Conservation (phyloP, 2,888 invertebrate genomes). For the Apodemia duryi region DNA sequence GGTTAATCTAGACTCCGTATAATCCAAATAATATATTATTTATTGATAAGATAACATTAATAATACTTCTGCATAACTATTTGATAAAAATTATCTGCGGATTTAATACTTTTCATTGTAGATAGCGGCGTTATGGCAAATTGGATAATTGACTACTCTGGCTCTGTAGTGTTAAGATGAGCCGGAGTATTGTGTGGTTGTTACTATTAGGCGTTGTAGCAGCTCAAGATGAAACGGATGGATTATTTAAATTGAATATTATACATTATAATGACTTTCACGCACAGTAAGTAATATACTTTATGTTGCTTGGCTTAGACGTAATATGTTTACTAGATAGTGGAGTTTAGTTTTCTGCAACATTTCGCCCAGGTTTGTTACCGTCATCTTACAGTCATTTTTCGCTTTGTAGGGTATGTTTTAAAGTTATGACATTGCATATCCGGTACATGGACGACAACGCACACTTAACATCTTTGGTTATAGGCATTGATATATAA, state of each 20-base stretch:
- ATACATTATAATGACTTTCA: conserved; percentile 80
- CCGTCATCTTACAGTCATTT: too few species aligned
- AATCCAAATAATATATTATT: conserved; percentile 16
- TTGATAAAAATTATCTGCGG: conserved; percentile 10
- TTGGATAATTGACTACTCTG: neutral
- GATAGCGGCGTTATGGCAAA: neutral
- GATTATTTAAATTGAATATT: conserved; percentile 57
- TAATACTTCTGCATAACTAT: conserved; percentile 4
- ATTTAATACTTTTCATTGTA: conserved; percentile 6
- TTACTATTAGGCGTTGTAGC: conserved; percentile 33
- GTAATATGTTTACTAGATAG: neutral
- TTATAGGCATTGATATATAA: too few species aligned
- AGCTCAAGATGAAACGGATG: conserved; percentile 38
- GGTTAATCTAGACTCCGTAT: neutral
- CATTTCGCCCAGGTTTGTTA: too few species aligned
- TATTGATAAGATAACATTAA: conserved; percentile 19
- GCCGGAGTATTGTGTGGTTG: conserved; percentile 32
- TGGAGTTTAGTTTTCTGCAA: too few species aligned
- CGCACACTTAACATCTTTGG: too few species aligned
- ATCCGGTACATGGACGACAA: too few species aligned
- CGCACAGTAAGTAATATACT: conserved; percentile 66
- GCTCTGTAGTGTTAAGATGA: conserved; percentile 1
- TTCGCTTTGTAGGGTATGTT: too few species aligned
- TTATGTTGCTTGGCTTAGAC: neutral
- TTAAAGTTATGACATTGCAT: too few species aligned